Percentiles rank a stretch among this genome's conserved stretches.
Conservation (phyloP, 2,797 vertebrate species). For the Ctenosaura bakeri region DNA sequence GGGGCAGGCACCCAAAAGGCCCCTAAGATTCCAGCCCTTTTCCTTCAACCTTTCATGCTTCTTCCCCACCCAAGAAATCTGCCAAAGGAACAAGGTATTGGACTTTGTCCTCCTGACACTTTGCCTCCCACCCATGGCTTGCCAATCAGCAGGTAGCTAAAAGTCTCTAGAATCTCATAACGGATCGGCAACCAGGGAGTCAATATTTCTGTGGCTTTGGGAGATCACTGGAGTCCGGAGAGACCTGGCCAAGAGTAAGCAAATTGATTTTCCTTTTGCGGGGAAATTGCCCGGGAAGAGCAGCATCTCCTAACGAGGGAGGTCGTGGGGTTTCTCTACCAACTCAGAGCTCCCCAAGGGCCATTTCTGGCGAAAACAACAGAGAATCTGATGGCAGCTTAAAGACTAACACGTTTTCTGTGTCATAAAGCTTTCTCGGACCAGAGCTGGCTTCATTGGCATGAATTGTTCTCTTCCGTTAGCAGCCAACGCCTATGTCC, state of each 20-base stretch:
- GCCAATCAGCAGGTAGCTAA: neutral
- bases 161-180: slow-evolving; percentile 19
- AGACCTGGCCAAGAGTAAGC: slow-evolving; percentile 34
- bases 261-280: slow-evolving; percentile 44
- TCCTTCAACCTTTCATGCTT: neutral
- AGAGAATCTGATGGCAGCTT: neutral
- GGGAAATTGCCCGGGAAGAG: slow-evolving; percentile 38
- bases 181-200: slow-evolving; percentile 13
- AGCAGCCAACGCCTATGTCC: neutral
- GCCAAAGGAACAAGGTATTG: neutral
- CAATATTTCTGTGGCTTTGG: slow-evolving; percentile 27
- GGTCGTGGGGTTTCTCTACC: slow-evolving; percentile 2
- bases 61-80: neutral
- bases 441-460: neutral
- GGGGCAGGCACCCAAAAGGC: neutral
- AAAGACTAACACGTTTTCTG: slow-evolving; percentile 1
- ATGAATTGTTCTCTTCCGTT: neutral
- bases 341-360: slow-evolving; percentile 26
- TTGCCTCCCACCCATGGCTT: neutral
- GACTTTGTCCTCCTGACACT: neutral
- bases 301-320: neutral
- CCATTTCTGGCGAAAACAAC: slow-evolving; percentile 30
- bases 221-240: slow-evolving; percentile 34
- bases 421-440: neutral
- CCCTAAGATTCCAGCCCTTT: neutral